Percentiles rank a stretch among this genome's conserved stretches.
Evolutionary conservation across 2,797 vertebrate species (phyloP).

Genomic region (Sus cebifrons): DNA sequence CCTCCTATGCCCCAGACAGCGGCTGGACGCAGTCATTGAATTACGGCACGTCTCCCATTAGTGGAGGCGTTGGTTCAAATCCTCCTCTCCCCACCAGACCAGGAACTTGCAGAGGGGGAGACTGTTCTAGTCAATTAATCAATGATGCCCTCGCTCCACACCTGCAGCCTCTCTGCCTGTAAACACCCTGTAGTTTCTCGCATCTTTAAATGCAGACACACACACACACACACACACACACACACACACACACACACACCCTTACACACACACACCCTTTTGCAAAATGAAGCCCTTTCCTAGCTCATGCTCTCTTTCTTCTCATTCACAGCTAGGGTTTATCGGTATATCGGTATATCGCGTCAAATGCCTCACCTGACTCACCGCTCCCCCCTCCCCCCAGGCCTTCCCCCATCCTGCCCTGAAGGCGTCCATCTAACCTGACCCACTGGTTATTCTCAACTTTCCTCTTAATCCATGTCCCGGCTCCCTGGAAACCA

Average conservation of each 20-base stretch:
- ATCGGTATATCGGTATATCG: accelerated
- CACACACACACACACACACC: accelerated
- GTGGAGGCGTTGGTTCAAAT: constrained; percentile 18
- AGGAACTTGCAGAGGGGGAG: not conserved
- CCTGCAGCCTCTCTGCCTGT: constrained; percentile 5
- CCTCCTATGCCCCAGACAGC: accelerated
- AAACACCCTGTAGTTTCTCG: not conserved
- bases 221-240: not conserved
- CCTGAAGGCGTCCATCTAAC: no score
- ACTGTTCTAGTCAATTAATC: constrained; percentile 21
- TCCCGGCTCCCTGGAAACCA: not conserved
- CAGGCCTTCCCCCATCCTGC: no score
- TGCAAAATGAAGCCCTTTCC: not conserved
- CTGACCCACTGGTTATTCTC: accelerated
- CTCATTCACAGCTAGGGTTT: accelerated
- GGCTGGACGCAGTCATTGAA: accelerated
- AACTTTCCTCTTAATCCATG: accelerated
- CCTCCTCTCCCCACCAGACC: not conserved
- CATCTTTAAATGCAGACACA: not conserved
- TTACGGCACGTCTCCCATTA: not conserved
- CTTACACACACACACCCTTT: accelerated
- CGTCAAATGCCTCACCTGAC: accelerated
- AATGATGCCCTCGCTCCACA: not conserved
- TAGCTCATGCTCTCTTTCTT: no score
- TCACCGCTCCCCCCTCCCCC: no score